Evolutionary conservation across 2,888 invertebrate species (phyloP), one percentile per base, ranked within the genome.

Genomic region (Timandra comae): DNA sequence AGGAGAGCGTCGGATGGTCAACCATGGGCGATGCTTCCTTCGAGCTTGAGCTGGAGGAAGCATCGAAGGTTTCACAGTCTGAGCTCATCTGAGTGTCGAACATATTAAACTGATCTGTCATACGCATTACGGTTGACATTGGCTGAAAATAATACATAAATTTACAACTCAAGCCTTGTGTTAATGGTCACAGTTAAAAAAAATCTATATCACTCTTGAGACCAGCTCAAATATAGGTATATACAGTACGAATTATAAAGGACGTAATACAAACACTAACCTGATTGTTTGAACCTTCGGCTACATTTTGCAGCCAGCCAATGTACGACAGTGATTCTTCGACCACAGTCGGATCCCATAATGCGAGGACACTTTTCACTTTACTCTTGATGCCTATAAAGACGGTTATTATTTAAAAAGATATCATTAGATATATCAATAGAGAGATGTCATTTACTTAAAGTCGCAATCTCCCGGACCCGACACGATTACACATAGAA

Each of bases 261-360:
- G n/a, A n/a, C n/a, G n/a, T n/a, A n/a, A n/a, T n/a, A n/a, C n/a
- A n/a, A n/a, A n/a, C n/a, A n/a, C n/a, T 16, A 52, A 70, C 88
- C 82, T 56, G 70, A 21, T 59, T 56, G 10, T 73, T 67, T 0
- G 50, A 41, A n/a, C 64, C 60, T n/a, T 35, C 55, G 7, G 53
- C 52, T n/a, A 51, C 63, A 31, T 60, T 67, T 68, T 91, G 92
- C 55, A 93, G 91, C 67, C 93, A 91, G 52, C 95, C 95, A 27
- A 96, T 90, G 55, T 92, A 93, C 6, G 91, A 90, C 26, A 97
- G 86, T 0, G 95, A 93, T 63, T 96, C 95, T 63, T 96, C 96
- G 0, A 97, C 92, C 21, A 95, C 80, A 5, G 90, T 90, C 0
- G 94, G 93, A 64, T 96, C 95, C 93, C 96, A 97, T 2, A 96